These are phyloP conservation scores for Limenitis arthemis DNA, from an alignment of 2,888 invertebrate genomes.

Conservation along the genomic window DNA sequence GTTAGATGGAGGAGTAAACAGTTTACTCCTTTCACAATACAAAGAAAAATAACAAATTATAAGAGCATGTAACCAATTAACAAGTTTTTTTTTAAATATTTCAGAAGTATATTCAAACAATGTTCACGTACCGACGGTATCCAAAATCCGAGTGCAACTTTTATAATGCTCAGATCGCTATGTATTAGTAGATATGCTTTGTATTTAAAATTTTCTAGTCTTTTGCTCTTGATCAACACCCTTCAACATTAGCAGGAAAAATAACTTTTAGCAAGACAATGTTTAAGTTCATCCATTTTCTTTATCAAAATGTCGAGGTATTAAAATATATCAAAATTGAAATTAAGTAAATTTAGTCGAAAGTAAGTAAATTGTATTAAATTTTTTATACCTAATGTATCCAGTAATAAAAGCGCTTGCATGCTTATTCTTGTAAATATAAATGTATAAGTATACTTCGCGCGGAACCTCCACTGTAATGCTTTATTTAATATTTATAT, in stretches of 20 bases:
- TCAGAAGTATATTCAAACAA: constrained; percentile 10
- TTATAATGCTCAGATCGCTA: constrained; percentile 7
- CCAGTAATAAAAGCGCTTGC: constrained; percentile 22
- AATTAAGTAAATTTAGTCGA: not conserved
- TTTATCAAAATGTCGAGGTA: not conserved
- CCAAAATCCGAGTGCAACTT: constrained; percentile 8
- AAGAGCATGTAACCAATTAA: too few species aligned
- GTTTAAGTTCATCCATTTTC: not conserved
- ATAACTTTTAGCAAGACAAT: not conserved
- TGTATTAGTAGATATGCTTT: constrained; percentile 15
- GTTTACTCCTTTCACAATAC: too few species aligned
- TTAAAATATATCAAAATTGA: not conserved
- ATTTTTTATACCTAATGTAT: constrained; percentile 11
- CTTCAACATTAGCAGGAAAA: not conserved
- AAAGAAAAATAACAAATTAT: too few species aligned
- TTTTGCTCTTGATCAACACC: constrained; percentile 15
- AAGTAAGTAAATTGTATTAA: constrained; percentile 4
- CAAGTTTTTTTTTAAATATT: not conserved
- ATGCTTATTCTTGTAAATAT: constrained; percentile 34
- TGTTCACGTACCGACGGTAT: constrained; percentile 10
- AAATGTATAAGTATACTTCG: constrained; percentile 26
- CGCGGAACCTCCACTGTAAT: constrained; percentile 27
- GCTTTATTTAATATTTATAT: constrained; percentile 33
- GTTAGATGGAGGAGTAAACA: too few species aligned
- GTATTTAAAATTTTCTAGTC: constrained; percentile 25